Percentiles rank a stretch among this genome's conserved stretches.
Evolutionary conservation across 64 coral and sea anemone species (phyloP).

Genomic region (Orbicella faveolata): DNA sequence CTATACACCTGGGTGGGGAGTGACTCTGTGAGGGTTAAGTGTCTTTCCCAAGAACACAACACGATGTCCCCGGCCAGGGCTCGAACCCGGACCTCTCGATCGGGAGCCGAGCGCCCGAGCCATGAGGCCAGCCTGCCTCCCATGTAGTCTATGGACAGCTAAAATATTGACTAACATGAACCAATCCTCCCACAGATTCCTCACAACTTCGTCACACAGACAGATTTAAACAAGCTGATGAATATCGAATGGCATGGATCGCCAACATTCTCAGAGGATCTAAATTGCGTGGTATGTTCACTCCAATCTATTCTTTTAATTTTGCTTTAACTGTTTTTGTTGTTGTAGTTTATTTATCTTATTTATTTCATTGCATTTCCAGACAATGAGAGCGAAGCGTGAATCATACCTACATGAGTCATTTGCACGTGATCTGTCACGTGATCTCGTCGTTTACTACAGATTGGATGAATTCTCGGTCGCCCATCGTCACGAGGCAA

Average conservation of each 20-base stretch:
- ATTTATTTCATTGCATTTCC: neutral
- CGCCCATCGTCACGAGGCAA: no score
- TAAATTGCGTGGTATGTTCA: slow-evolving; percentile 9
- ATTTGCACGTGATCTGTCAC: no score
- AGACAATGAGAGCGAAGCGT: slow-evolving; percentile 9
- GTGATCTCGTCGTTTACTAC: no score
- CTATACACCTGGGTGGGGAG: no score
- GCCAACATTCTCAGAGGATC: slow-evolving; percentile 11
- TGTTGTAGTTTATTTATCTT: neutral
- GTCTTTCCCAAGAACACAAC: no score
- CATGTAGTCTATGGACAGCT: no score
- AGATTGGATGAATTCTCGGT: neutral
- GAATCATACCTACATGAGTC: neutral
- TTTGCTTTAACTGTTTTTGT: neutral
- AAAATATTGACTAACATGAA: no score
- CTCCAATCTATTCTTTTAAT: no score
- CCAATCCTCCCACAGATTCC: neutral
- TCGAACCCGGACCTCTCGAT: neutral
- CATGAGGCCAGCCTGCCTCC: no score
- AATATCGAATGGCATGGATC: slow-evolving; percentile 24
- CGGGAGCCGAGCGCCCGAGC: neutral
- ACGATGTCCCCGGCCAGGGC: no score
- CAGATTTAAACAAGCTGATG: slow-evolving; percentile 6
- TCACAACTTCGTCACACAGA: neutral
- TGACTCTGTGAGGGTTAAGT: no score